Evolutionary conservation across 2,797 vertebrate genomes (phyloP).

Genomic region (Astyanax mexicanus): DNA sequence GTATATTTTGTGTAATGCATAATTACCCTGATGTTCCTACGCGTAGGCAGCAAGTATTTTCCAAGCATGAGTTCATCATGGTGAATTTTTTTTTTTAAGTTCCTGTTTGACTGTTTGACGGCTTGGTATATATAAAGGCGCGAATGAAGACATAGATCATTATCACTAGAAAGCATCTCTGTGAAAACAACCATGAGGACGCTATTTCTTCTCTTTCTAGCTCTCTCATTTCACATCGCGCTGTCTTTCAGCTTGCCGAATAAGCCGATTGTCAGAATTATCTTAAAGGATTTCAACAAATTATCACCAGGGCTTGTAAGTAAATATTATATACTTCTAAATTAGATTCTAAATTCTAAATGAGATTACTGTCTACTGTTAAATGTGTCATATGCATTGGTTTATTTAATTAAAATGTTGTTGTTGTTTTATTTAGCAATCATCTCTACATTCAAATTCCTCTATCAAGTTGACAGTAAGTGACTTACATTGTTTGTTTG

Average conservation of each 20-base stretch:
- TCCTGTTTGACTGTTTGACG: constrained; percentile 52
- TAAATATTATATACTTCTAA: neutral
- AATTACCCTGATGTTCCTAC: neutral
- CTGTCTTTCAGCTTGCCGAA: constrained; percentile 4
- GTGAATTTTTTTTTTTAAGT: constrained; percentile 35
- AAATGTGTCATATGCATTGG: neutral
- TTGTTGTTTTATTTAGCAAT: too few relatives aligned
- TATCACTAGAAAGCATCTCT: constrained; percentile 55
- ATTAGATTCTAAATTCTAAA: neutral
- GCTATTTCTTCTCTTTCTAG: constrained; percentile 43
- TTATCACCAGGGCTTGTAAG: neutral
- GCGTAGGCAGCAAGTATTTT: constrained; percentile 28
- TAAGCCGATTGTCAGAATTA: fast-evolving
- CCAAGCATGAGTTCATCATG: constrained; percentile 1
- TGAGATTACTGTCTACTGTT: neutral
- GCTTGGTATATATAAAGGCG: constrained; percentile 52
- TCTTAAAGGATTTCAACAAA: fast-evolving
- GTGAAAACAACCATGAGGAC: constrained; percentile 45
- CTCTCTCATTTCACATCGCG: too few relatives aligned
- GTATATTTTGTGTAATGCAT: too few relatives aligned
- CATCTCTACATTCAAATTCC: too few relatives aligned
- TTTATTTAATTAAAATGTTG: neutral
- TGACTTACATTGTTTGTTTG: neutral
- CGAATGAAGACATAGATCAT: constrained; percentile 38
- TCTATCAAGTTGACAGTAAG: neutral